A percentile compares a stretch with the other conserved stretches of the same genome.
phyloP scores from a whole-genome alignment of 2,797 vertebrate species.

The Yasuhikotakia modesta region DNA sequence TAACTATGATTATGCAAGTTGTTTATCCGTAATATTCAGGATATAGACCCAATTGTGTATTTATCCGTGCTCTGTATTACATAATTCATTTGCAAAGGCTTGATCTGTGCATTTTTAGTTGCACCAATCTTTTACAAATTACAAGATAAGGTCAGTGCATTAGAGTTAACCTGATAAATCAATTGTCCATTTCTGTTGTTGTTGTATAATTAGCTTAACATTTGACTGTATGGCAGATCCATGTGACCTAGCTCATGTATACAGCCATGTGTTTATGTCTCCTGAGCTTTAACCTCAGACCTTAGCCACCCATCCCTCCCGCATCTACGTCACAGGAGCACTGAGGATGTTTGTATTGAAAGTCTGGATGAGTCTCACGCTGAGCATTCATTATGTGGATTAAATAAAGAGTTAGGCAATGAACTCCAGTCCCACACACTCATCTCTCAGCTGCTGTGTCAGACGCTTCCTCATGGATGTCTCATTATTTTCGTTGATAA shows the following conservation, averaged over 20 bases:
- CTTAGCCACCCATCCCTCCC: background rate
- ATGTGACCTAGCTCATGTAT: background rate
- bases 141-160: background rate
- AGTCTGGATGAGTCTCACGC: conserved; percentile 19
- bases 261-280: conserved; percentile 1
- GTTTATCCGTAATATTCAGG: too few relatives aligned
- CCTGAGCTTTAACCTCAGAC: background rate
- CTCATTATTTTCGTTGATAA: conserved; percentile 37
- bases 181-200: background rate
- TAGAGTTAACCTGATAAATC: background rate
- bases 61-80: background rate
- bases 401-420: conserved; percentile 28
- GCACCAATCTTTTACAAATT: background rate
- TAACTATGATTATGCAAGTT: too few relatives aligned
- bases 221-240: background rate
- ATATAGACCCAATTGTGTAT: background rate
- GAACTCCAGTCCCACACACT: conserved; percentile 14
- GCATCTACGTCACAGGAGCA: background rate
- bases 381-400: conserved; percentile 24
- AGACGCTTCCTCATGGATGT: conserved; percentile 9
- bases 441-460: background rate
- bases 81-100: too few relatives aligned
- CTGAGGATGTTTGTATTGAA: conserved; percentile 22
- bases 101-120: background rate
- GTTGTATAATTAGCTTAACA: background rate